Evolutionary conservation across 2,113 vertebrate genomes (phyloP).

Genomic region (Poeciliopsis retropinna): DNA sequence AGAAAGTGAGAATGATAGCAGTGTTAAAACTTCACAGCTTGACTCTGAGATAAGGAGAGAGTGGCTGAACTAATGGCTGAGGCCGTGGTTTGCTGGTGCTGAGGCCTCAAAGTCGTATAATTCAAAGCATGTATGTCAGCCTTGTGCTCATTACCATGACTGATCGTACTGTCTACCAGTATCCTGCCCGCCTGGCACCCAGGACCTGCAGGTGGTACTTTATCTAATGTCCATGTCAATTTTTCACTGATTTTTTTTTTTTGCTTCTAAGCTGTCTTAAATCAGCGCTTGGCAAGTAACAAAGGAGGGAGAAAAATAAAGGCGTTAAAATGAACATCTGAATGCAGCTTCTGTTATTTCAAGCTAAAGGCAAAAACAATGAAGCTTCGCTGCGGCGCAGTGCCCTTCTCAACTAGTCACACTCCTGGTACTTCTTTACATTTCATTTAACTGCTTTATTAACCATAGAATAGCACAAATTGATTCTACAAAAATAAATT

Average conservation of each 20-base stretch:
- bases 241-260: conserved; percentile 56
- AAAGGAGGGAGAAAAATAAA: conserved; percentile 42
- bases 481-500: too few species aligned
- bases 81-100: conserved; percentile 57
- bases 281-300: conserved; percentile 45
- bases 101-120: conserved; percentile 71
- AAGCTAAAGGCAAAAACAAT: conserved; percentile 21
- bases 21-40: conserved; percentile 74
- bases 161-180: conserved; percentile 81
- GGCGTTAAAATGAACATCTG: conserved; percentile 50
- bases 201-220: conserved; percentile 81
- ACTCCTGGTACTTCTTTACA: not conserved
- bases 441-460: not conserved
- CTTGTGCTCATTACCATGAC: conserved; percentile 82
- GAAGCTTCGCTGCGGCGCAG: conserved; percentile 27
- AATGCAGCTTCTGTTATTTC: conserved; percentile 38
- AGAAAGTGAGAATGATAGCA: conserved; percentile 50
- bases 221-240: conserved; percentile 75
- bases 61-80: conserved; percentile 66
- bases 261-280: conserved; percentile 57
- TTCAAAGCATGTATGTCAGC: conserved; percentile 72
- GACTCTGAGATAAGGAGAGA: conserved; percentile 72
- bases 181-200: conserved; percentile 82
- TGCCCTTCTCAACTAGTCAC: not conserved
- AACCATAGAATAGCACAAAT: too few species aligned